Evolutionary conservation across 2,113 vertebrate genomes (phyloP).

Genomic region (Caranx ignobilis): DNA sequence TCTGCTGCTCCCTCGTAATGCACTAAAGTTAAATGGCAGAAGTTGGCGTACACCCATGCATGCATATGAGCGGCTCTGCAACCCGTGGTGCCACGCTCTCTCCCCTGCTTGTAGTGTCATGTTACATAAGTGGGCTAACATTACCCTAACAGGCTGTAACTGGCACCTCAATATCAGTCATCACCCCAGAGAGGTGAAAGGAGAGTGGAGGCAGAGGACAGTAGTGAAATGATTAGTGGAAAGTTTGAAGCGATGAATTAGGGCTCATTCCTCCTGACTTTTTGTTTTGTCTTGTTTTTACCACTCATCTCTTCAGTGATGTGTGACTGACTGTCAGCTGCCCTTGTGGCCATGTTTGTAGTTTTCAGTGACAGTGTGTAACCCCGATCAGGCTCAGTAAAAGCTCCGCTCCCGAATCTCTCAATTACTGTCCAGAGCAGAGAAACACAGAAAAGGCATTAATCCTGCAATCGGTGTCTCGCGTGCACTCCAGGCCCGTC

Average conservation of each 20-base stretch:
- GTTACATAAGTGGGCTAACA: slow-evolving; percentile 73
- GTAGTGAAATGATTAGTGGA: slow-evolving; percentile 38
- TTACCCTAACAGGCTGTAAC: slow-evolving; percentile 61
- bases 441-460: slow-evolving; percentile 57
- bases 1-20: slow-evolving; percentile 41
- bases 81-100: slow-evolving; percentile 45
- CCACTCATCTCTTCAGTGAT: not conserved
- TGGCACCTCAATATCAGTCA: slow-evolving; percentile 64
- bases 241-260: slow-evolving; percentile 18
- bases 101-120: slow-evolving; percentile 49
- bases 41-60: slow-evolving; percentile 55
- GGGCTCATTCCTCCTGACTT: not conserved
- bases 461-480: slow-evolving; percentile 53
- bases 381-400: slow-evolving; percentile 34
- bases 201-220: slow-evolving; percentile 5
- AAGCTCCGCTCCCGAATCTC: slow-evolving; percentile 53
- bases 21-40: slow-evolving; percentile 48
- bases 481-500: slow-evolving; percentile 19
- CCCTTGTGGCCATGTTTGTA: slow-evolving; percentile 49
- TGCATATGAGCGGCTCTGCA: slow-evolving; percentile 38
- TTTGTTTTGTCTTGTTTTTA: not conserved
- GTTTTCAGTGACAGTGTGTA: slow-evolving; percentile 43
- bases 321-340: slow-evolving; percentile 47
- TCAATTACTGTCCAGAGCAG: slow-evolving; percentile 61
- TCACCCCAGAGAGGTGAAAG: slow-evolving; percentile 39